These are phyloP conservation scores for Lycocorax pyrrhopterus DNA, from an alignment of 2,113 vertebrate genomes.

Conservation along the genomic window DNA sequence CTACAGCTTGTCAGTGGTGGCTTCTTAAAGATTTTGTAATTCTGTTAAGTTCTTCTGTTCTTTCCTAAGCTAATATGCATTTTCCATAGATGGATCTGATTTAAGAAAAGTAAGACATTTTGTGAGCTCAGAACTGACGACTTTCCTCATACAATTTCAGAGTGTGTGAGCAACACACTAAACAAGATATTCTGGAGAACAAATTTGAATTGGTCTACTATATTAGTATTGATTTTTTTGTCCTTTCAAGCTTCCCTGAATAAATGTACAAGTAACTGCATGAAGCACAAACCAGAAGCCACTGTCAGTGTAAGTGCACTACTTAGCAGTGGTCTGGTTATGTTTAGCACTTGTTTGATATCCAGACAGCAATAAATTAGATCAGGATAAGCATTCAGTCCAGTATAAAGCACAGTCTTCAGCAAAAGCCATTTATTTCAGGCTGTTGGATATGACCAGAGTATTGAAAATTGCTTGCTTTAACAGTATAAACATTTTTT, in stretches of 20 bases:
- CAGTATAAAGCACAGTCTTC: background rate
- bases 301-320: background rate
- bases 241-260: constrained; percentile 45
- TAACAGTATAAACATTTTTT: background rate
- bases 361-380: background rate
- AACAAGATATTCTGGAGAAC: constrained; percentile 29
- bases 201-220: constrained; percentile 31
- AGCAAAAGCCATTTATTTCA: background rate
- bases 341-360: background rate
- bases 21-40: constrained; percentile 23
- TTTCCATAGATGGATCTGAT: background rate
- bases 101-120: constrained; percentile 22
- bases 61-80: background rate
- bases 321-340: background rate
- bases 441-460: background rate
- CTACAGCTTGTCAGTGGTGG: background rate
- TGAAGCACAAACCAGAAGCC: constrained; percentile 15
- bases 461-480: background rate
- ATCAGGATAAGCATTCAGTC: background rate
- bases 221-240: constrained; percentile 62
- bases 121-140: background rate
- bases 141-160: constrained; percentile 5
- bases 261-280: constrained; percentile 62
- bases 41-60: background rate
- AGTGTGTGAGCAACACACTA: constrained; percentile 2